Base-by-base conservation (phyloP, 2,113 vertebrate species). In the Eurystomus gularis region DNA sequence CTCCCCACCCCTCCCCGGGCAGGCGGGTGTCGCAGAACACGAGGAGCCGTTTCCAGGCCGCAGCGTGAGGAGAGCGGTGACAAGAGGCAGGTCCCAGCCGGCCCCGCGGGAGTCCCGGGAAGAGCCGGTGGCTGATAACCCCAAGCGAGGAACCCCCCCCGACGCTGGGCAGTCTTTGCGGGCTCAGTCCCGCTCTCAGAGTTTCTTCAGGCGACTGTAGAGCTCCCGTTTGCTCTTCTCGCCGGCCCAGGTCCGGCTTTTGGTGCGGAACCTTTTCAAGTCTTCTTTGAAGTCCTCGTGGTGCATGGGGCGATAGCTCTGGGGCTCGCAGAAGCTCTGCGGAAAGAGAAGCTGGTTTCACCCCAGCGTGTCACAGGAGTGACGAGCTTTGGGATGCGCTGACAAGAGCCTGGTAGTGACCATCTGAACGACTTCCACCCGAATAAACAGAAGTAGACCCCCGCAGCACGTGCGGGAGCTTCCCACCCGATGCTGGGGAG, bases 271-370 rank as follows among this genome's bases (percentile, higher is more conserved):
- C 57, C 97, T 98, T 82, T 98, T 98, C 89, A 99, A 91, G 86
- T 99, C 99, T 76, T 99, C 99, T 92, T 98, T 99, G 68, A 98
- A 99, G 97, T 99, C 99, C 94, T 99, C 96, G 9, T 99, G 99
- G 98, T 98, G 98, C 99, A 99, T 99, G 4, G 99, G 99, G 21
- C 99, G 98, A 79, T 99, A 99, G 68, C 98, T 97, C 97, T 99
- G 98, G 14, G 99, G 99, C 80, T 99, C 99, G 6, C 99, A 99
- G 94, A 98, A 98, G 1, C 97, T 89, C 99, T 99, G 96, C 16
- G 46, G 75, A 7, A 8, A 58, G n/a, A 86, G 86, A 29, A 42
- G 24, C 14, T 26, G 42, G 4, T 20, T 75, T 62, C 54, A 40
- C 21, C 31, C 54, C 7, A 0, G 4, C 0, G 5, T 1, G 49